Conservation (phyloP, 1,140 invertebrate species). For the Sesamia nonagrioides region DNA sequence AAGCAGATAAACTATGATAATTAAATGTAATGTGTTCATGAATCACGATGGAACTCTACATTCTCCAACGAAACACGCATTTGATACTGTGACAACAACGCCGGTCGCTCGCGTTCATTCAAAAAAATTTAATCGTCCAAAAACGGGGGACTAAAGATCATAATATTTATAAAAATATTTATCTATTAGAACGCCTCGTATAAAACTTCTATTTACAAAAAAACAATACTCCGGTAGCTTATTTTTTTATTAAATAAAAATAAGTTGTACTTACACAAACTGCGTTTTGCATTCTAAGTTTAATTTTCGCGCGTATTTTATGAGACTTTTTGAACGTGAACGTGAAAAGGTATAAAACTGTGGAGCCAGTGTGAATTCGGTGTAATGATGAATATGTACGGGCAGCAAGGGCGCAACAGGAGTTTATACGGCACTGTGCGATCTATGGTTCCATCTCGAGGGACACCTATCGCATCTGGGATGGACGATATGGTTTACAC, state of each 20-base stretch:
- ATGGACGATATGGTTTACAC: slow-evolving; percentile 75
- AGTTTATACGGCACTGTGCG: slow-evolving; percentile 82
- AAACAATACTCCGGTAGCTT: slow-evolving; percentile 71
- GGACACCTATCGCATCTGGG: slow-evolving; percentile 65
- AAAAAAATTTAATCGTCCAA: slow-evolving; percentile 51
- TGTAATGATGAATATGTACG: slow-evolving; percentile 78
- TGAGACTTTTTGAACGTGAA: slow-evolving; percentile 55
- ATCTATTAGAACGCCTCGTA: slow-evolving; percentile 71
- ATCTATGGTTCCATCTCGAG: slow-evolving; percentile 72
- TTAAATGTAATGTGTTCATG: slow-evolving; percentile 79
- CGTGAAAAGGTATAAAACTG: slow-evolving; percentile 56
- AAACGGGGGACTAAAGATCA: slow-evolving; percentile 70
- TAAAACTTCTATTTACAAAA: slow-evolving; percentile 43
- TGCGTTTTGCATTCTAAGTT: slow-evolving; percentile 55
- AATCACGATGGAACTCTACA: slow-evolving; percentile 71
- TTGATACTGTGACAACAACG: slow-evolving; percentile 64
- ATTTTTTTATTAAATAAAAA: slow-evolving; percentile 79
- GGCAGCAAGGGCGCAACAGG: slow-evolving; percentile 68
- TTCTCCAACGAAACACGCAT: slow-evolving; percentile 64
- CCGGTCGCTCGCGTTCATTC: slow-evolving; percentile 60
- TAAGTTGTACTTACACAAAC: slow-evolving; percentile 74
- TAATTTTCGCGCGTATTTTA: slow-evolving; percentile 63
- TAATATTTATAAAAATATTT: slow-evolving; percentile 79
- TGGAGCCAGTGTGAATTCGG: slow-evolving; percentile 62
- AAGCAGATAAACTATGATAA: slow-evolving; percentile 86